phyloP scores from a whole-genome alignment of 2,113 vertebrate species.

The Noturus placidus region DNA sequence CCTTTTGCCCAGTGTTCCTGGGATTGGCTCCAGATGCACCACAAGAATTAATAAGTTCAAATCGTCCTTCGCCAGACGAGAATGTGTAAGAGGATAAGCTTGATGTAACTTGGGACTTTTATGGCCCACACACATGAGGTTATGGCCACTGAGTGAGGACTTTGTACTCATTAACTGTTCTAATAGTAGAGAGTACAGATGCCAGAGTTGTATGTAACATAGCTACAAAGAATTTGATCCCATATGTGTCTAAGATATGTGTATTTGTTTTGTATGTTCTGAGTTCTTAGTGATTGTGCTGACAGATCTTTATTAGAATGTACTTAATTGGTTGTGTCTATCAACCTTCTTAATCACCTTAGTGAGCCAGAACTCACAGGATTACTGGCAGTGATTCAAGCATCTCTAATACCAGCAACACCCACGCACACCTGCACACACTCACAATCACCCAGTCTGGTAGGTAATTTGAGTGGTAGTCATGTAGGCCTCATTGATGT shows the following conservation, averaged over 20 bases:
- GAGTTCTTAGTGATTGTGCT: neutral
- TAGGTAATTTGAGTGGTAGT: conserved; percentile 46
- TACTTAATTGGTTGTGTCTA: neutral
- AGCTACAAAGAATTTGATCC: neutral
- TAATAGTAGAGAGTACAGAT: neutral
- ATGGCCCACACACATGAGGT: neutral
- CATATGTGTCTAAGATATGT: neutral
- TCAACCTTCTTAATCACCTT: conserved; percentile 12
- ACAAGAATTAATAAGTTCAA: neutral
- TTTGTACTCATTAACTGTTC: neutral
- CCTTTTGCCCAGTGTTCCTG: neutral
- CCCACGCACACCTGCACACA: conserved; percentile 19
- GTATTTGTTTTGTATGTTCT: neutral
- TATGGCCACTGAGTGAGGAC: neutral
- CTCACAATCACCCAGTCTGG: conserved; percentile 20
- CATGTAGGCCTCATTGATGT: conserved; percentile 46
- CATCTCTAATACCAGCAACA: conserved; percentile 17
- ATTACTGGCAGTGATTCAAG: conserved; percentile 23
- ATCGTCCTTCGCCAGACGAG: neutral
- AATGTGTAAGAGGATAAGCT: neutral
- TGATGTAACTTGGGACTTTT: neutral
- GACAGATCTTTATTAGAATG: neutral
- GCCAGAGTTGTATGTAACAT: neutral
- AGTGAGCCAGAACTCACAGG: neutral
- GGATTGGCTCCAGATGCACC: neutral